Evolutionary conservation across 1,140 invertebrate species (phyloP), one percentile per base, ranked within the genome.

Genomic region (Bombus confusus): DNA sequence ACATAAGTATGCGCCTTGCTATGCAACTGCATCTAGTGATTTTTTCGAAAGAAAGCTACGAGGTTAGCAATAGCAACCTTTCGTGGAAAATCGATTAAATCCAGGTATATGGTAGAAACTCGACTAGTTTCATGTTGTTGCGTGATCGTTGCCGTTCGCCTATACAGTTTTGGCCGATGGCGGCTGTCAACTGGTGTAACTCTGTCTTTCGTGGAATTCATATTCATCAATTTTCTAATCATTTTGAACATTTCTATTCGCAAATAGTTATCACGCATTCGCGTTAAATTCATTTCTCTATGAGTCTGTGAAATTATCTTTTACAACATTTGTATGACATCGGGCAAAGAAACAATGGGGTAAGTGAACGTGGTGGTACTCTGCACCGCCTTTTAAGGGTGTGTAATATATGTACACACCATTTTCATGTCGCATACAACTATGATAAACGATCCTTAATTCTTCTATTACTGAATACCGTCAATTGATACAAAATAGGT

Each of bases 341-440:
- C 94, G 90, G 94, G 94, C 91, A 94, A 94, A 86, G 94, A 94
- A 90, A 94, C 93, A 90, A 94, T 95, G 94, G 94, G 94, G 94
- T 94, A 93, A 94, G 93, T 92, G 69, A 76, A 89, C 87, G 84
- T 80, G 62, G 88, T 80, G 75, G 82, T 80, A 87, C 62, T 83
- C 83, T 83, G 90, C 85, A 80, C 89, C 88, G 86, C 90, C 92
- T 93, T 92, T 93, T 92, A 93, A 93, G 93, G 92, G 90, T 91
- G 93, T 91, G 87, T 85, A 85, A 90, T 71, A 77, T 87, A 75
- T 64, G 69, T 86, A 80, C 83, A 91, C 71, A 74, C 74, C 57
- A 86, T 82, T 86, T 80, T 34, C n/a, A 72, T 57, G 28, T 79
- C 74, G 37, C 64, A 28, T 72, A 68, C 66, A 39, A 85, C 52